Evolutionary conservation across 2,113 vertebrate species (phyloP), one percentile per base, ranked within the genome.

Genomic region (Sinocyclocheilus anshuiensis): DNA sequence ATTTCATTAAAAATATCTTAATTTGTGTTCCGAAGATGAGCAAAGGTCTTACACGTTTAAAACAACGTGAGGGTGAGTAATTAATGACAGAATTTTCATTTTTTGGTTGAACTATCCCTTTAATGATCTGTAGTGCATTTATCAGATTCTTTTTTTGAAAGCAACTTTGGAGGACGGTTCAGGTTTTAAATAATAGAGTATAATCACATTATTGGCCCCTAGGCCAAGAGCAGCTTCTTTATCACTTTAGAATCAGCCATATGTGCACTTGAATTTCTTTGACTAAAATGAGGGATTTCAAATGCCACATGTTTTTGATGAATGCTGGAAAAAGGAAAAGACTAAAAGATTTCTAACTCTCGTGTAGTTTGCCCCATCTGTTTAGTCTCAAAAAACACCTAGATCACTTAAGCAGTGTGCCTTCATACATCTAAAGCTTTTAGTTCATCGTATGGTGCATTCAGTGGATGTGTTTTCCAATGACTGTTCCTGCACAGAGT

Each of bases 351-450:
- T 42, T 12, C 39, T 22, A n/a, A 42, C 20, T 42, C 12, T 42
- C 6, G 4, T 74, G 36, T 10, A 1, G 1, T 76, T 76, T 16
- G n/a, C 74, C 74, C 72, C 71, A 42, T 42, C 20, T 42, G 42
- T 10, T 45, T 10, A 45, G 42, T 45, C 42, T 45, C 9, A 10
- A 45, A 45, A 45, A 45, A n/a, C n/a, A n/a, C n/a, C n/a, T n/a
- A n/a, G n/a, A n/a, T n/a, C 29, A 36, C 9, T 50, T 55, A 55
- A 59, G 20, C 42, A 74, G 26, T 57, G 36, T 80, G 72, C 65
- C 78, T 77, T 69, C 69, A 74, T 84, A 55, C 45, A 81, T 84
- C 48, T 59, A 77, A 77, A 76, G 0, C 53, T 4, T 42, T 82
- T 26, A 81, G 42, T 36, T 24, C 0, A 71, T 67, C 67, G 33